Base-by-base conservation (phyloP, 2,797 vertebrate species). In the Notolabrus celidotus region DNA sequence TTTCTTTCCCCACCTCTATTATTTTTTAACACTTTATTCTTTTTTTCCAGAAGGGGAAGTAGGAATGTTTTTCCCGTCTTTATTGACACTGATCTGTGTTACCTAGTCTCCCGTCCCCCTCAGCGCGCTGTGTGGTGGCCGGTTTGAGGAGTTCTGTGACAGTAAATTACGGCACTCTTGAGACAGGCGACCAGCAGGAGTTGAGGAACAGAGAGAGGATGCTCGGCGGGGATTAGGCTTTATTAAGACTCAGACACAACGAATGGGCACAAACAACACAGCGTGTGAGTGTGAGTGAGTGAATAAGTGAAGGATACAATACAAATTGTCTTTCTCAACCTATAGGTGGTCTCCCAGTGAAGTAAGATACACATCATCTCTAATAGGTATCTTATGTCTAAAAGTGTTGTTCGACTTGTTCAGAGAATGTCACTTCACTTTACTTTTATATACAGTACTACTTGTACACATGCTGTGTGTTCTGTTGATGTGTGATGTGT, bases 141-240 rank as follows among this genome's bases (percentile, higher is more conserved):
- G 67, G 85, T 89, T 91, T 89, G 89, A 92, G 86, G 86, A 91
- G 89, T 90, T 92, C 67, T 86, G 88, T 90, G 91, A 92, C 90
- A 87, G 92, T 91, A 93, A 93, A 93, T 94, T 91, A 93, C 79
- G 77, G 83, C 86, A 79, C 88, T 90, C 90, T 89, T 74, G 88
- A 93, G 91, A 92, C 87, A 86, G 87, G 77, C 80, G 76, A 88
- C 75, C 91, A 90, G 91, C 92, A 70, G 92, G 93, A 85, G 88
- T 11, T 65, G 77, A 57, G 83, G 88, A 90, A 91, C 85, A 90
- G 89, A 92, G 92, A 82, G 84, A 80, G 79, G 85, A 82, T 60
- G 86, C 90, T 6, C 88, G 72, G 86, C 89, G 11, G 92, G 92
- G 89, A 88, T 91, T 89, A 88, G 87, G 88, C 88, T 90, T 92